Conservation (phyloP, 92 coral and sea anemone species). For the Palythoa caribaeorum region DNA sequence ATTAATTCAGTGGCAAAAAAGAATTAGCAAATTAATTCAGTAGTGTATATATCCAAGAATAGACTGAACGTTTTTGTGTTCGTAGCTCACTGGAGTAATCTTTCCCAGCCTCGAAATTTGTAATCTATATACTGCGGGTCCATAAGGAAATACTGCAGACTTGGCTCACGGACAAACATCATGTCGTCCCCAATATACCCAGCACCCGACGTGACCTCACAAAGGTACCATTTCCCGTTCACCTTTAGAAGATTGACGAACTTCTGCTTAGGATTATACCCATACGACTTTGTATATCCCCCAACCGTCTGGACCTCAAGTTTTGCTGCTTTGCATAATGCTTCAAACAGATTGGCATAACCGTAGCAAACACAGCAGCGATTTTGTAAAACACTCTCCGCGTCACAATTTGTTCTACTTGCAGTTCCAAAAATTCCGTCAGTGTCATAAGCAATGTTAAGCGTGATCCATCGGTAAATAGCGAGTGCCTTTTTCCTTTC, state of each 20-base stretch:
- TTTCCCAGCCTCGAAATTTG: no score
- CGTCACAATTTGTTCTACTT: constrained; percentile 53
- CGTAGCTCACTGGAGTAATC: no score
- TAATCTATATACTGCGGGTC: constrained; percentile 66
- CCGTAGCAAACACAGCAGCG: constrained; percentile 75
- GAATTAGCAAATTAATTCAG: no score
- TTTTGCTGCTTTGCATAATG: constrained; percentile 75
- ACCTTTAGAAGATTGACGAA: constrained; percentile 72
- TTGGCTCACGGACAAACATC: constrained; percentile 81
- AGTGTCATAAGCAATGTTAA: constrained; percentile 75
- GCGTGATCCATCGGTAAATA: constrained; percentile 83
- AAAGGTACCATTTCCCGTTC: constrained; percentile 76
- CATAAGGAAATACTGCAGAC: constrained; percentile 75
- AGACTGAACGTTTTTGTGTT: no score
- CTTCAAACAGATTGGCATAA: constrained; percentile 73
- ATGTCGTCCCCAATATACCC: constrained; percentile 78
- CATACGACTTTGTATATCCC: constrained; percentile 84
- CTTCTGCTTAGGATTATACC: constrained; percentile 72
- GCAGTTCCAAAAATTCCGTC: constrained; percentile 77
- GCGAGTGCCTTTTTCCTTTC: constrained; percentile 81
- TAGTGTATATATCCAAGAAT: no score
- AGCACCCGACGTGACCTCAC: constrained; percentile 86
- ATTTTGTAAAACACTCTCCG: constrained; percentile 73
- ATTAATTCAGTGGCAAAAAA: no score
- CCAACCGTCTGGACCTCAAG: constrained; percentile 70